Evolutionary conservation across 2,113 vertebrate species (phyloP), one percentile per base, ranked within the genome.

Genomic region (Paralichthys olivaceus): DNA sequence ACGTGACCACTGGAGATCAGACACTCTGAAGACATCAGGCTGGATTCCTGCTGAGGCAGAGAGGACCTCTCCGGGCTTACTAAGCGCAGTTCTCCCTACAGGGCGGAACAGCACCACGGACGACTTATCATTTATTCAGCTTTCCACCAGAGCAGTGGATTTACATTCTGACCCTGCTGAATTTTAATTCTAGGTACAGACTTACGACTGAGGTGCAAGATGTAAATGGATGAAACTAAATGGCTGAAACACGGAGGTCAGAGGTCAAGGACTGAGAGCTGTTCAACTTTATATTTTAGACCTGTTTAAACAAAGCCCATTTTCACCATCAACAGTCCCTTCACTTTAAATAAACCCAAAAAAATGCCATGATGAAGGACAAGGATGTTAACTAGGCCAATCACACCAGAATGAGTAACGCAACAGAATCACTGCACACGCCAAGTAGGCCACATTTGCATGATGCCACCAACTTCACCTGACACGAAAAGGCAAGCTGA

Each of bases 381-480:
- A 12, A 0, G 15, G 25, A 45, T 19, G 54, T 70, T 79, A 62
- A 76, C 43, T 79, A 70, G 86, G 86, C 68, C 80, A 80, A 40
- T 45, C 1, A 34, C 75, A 74, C 20, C 67, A 25, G 13, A 67
- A 23, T 37, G 75, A 76, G 64, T 5, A 80, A 59, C 78, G 47
- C 70, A 57, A 60, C 55, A 51, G 37, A 77, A 55, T 59, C 79
- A 3, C 53, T n/a, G 53, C 72, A 63, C 51, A 4, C 37, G 51
- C 61, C 80, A 85, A 80, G 19, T 80, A 72, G 84, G 75, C 43
- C 78, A 76, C 78, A 81, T 84, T 84, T 67, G 45, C 78, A 81
- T 67, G 63, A 72, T 34, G 66, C 70, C 75, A 69, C 65, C 75
- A 67, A 64, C 77, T 71, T 79, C 47, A 80, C 63, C 75, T 66